Base-by-base conservation (phyloP, 2,888 invertebrate genomes). In the Glaucopsyche alexis region DNA sequence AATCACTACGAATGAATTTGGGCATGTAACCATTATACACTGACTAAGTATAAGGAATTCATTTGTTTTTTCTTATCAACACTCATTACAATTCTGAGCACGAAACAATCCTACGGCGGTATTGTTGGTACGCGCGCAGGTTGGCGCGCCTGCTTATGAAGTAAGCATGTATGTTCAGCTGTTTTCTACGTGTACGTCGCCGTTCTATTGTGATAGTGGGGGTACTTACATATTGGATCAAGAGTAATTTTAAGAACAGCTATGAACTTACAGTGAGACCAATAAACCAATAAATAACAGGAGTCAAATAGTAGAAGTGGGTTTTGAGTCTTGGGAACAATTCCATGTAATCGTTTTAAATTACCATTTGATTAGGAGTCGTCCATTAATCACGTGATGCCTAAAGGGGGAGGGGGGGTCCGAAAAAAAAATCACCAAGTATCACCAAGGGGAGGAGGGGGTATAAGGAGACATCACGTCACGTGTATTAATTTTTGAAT, bases 31-130 rank as follows among this genome's bases (percentile, higher is more conserved):
- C 84, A 87, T 88, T 85, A 87, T 83, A 60, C 81, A 80, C 87
- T 85, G 14, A 84, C 83, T 81, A 85, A 88, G 85, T 84, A 29
- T 29, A 29, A 29, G 29, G 29, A 29, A 29, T 80, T 13, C 83
- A 85, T 84, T 82, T 80, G 80, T 81, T 82, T 78, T 29, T 72
- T 83, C 82, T 85, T 81, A 80, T 80, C 81, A 83, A 83, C 80
- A 83, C 84, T 86, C 81, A 84, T 89, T 88, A 83, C 83, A 88
- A 93, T 91, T 87, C 92, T 80, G 74, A 76, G 78, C 80, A 80
- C 82, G 82, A 13, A 38, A 16, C 81, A 82, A 84, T 85, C 84
- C 85, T 87, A 86, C 83, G 85, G 84, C 83, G 82, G 29, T 29
- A 29, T 29, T 81, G 82, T 79, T 66, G 52, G 81, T 80, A 80